Percentiles rank a stretch among this genome's conserved stretches.
These are phyloP conservation scores for Periophthalmus magnuspinnatus DNA, from an alignment of 2,797 vertebrate species.

Conservation along the genomic window DNA sequence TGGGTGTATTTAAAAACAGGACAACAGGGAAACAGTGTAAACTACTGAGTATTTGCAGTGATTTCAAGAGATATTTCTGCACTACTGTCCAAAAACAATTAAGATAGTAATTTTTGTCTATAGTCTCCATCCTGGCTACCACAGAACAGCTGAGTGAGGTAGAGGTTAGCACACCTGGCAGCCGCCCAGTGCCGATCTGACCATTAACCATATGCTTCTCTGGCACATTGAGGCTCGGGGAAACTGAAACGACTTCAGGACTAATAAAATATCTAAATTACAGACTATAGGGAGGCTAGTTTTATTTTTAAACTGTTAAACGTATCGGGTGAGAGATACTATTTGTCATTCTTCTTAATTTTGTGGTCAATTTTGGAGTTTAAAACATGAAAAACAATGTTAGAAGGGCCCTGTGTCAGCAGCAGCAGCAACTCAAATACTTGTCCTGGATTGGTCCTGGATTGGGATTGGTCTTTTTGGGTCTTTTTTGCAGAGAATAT, in stretches of 20 bases:
- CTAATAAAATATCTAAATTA: conserved; percentile 23
- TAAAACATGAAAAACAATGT: background rate
- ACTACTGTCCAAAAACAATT: background rate
- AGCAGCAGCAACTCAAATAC: background rate
- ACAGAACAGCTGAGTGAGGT: conserved; percentile 39
- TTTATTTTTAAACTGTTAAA: conserved; percentile 7
- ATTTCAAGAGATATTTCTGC: background rate
- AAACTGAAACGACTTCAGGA: conserved; percentile 30
- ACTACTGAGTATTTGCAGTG: background rate
- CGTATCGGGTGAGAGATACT: background rate
- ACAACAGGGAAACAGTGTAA: too few relatives aligned
- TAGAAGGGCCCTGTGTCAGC: background rate
- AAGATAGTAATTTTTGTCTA: background rate
- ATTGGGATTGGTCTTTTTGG: background rate
- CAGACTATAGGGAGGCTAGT: conserved; percentile 3
- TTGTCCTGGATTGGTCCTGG: background rate
- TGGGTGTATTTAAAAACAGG: too few relatives aligned
- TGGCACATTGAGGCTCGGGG: conserved; percentile 35
- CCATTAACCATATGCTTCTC: conserved; percentile 66
- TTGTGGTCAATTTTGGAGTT: conserved; percentile 9
- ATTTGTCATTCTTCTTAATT: background rate
- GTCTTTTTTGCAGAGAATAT: background rate
- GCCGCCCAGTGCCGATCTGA: conserved; percentile 57
- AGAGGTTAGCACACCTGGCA: conserved; percentile 67
- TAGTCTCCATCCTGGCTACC: conserved; percentile 14